phyloP scores from a whole-genome alignment of 2,888 invertebrate species.

The Eupithecia centaureata region DNA sequence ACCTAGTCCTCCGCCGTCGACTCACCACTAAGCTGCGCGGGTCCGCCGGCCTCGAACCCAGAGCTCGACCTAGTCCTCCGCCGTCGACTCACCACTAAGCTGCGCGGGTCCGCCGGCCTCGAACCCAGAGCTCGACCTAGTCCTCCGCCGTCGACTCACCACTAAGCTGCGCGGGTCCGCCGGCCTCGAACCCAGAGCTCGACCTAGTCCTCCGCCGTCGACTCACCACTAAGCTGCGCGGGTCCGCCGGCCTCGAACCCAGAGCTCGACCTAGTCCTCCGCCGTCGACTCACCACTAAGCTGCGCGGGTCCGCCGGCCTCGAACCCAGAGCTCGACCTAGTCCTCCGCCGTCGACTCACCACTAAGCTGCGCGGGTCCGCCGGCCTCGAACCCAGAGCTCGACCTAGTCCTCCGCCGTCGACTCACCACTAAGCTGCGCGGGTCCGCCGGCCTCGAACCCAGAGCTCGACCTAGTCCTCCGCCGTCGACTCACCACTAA shows the following conservation, averaged over 20 bases:
- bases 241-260: not conserved
- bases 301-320: conserved; percentile 12
- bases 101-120: conserved; percentile 10
- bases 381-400: not conserved
- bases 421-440: conserved; percentile 33
- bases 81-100: conserved; percentile 32
- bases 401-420: conserved; percentile 5
- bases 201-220: conserved; percentile 5
- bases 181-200: not conserved
- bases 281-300: conserved; percentile 31
- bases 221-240: conserved; percentile 32
- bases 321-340: not conserved
- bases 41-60: not conserved
- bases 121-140: not conserved
- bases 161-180: conserved; percentile 22
- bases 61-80: not conserved
- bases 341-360: conserved; percentile 23
- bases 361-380: conserved; percentile 24
- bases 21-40: conserved; percentile 32
- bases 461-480: not conserved
- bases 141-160: conserved; percentile 25
- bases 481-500: conserved; percentile 30
- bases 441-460: not conserved
- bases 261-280: not conserved
- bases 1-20: conserved; percentile 5